Evolutionary conservation across 2,113 vertebrate genomes (phyloP), one percentile per base, ranked within the genome.

Genomic region (Chloropsis cyanopogon): DNA sequence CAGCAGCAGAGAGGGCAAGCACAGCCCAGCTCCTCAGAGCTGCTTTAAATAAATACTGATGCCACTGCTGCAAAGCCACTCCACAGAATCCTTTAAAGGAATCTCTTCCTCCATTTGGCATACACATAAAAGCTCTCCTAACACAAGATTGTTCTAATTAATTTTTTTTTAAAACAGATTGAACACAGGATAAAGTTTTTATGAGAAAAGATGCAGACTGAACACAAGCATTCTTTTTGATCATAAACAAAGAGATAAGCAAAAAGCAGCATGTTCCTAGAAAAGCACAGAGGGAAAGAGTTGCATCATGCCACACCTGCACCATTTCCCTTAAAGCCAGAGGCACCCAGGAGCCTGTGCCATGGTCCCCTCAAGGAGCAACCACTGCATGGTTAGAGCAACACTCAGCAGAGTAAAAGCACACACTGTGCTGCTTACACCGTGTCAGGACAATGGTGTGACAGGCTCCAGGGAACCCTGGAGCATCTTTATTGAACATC

Each of bases 401-500:
- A 42, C 63, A 25, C 18, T 41, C 33, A 33, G 76, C 46, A 54
- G 65, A 68, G 91, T 29, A 29, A 66, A 61, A 90, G 49, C 69
- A 73, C 26, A 66, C 8, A 11, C 33, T 24, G 16, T 52, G 70
- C 86, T 86, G 57, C 73, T 69, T 6, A 10, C 47, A 64, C 57
- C 1, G 1, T 50, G 71, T 33, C 80, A 86, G 90, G 80, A 82
- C 61, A 83, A 26, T 0, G 20, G 66, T 1, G 14, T 47, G 82
- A 96, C 76, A 80, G 96, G 90, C 97, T 97, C 95, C 92, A 63
- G 83, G 96, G 93, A 95, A 92, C 73, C 75, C 92, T 73, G 88
- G 37, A 37, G 37, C 37, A 37, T 37, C 37, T 37, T 37, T 37
- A 37, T 13, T 86, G 76, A 96, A 97, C 82, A 83, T 95, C 89